phyloP scores from a whole-genome alignment of 1,140 invertebrate genomes.

The Trialeurodes vaporariorum region DNA sequence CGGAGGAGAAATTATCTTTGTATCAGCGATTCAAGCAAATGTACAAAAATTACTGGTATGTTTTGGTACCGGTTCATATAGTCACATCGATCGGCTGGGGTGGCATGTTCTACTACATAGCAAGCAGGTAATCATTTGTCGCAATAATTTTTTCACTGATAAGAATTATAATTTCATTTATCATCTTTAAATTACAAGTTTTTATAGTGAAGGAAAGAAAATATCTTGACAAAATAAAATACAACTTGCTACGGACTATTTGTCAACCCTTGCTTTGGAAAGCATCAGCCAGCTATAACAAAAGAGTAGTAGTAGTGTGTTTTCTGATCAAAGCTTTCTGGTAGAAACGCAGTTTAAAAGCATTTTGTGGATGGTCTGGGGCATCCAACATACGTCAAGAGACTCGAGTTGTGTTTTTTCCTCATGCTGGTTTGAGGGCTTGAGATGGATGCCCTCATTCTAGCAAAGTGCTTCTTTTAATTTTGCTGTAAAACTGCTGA shows the following conservation, averaged over 20 bases:
- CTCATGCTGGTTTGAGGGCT: slow-evolving; percentile 15
- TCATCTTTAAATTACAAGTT: slow-evolving; percentile 8
- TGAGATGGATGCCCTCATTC: no score
- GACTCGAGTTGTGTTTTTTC: slow-evolving; percentile 7
- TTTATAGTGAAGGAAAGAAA: no score
- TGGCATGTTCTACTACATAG: slow-evolving; percentile 69
- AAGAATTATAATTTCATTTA: slow-evolving; percentile 7
- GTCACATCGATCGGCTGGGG: slow-evolving; percentile 77
- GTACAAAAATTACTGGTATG: slow-evolving; percentile 90
- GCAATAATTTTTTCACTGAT: slow-evolving; percentile 13
- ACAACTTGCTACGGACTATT: no score
- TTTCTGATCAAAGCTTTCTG: no score
- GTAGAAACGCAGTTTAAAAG: no score
- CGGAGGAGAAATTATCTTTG: slow-evolving; percentile 42
- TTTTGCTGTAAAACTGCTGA: no score
- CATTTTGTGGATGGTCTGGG: no score
- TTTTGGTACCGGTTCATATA: slow-evolving; percentile 78
- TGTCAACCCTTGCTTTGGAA: no score
- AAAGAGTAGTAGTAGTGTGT: no score
- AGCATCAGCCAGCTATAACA: no score
- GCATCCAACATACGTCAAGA: no score
- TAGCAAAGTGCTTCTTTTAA: no score
- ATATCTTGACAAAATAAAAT: neutral
- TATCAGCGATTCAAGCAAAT: slow-evolving; percentile 81
- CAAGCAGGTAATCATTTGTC: slow-evolving; percentile 70